Base-by-base conservation (phyloP, 2,113 vertebrate species). In the Micronycteris hirsuta region DNA sequence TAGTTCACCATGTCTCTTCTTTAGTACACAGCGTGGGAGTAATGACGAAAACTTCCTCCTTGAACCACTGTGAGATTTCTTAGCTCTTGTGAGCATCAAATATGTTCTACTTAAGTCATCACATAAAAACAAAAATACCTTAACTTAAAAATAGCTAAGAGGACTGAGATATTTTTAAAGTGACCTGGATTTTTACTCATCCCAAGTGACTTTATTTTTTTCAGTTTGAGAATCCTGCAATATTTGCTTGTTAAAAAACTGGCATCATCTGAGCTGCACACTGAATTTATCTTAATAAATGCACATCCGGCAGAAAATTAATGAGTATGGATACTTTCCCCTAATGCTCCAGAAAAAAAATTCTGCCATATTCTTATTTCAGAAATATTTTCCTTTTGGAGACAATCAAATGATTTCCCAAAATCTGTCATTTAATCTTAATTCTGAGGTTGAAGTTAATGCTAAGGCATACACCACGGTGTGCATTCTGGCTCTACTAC, bases 71-170 rank as follows among this genome's bases (percentile, higher is more conserved):
- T 82, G 77, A 91, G 43, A 24, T 56, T 73, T 49, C 13, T 47
- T 22, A 81, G 38, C 6, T 38, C 70, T 93, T 73, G 71, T 2
- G 45, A 36, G 17, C 82, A 56, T 54, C 14, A 13, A 38, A 43
- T 82, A 61, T 33, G 15, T 91, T 41, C 67, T 91, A 85, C 63
- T 84, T 86, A 92, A 7, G 87, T 82, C 15, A 38, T 92, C 80
- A 80, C 28, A 47, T 58, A 49, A 52, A 15, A 73, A 81, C 36
- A 91, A 96, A 94, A 88, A 87, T 41, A 90, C 14, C 86, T 89
- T 41, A 73, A 65, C 70, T 93, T 96, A 92, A 96, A 93, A 95
- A 88, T 58, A 88, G 41, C n/a, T 77, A 56, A 85, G 95, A 88
- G 86, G 9, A 61, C 15, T 33, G 67, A 54, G 6, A 10, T 14